Percentiles rank a stretch among this genome's conserved stretches.
These are phyloP conservation scores for Anoplopoma fimbria DNA, from an alignment of 2,113 vertebrate genomes.

Conservation along the genomic window DNA sequence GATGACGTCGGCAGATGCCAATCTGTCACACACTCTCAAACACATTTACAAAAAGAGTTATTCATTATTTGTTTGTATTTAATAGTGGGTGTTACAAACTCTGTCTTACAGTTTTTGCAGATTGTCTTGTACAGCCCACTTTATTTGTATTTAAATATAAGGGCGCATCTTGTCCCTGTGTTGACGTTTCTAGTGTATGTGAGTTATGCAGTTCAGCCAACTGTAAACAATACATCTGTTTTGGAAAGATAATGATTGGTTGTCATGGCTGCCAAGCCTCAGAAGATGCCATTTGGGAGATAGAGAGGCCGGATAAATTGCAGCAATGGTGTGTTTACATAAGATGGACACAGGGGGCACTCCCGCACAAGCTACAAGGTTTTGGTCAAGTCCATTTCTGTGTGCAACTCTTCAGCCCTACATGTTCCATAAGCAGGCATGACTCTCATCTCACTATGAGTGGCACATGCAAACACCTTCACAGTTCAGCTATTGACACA, in stretches of 20 bases:
- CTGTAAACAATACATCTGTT: conserved; percentile 61
- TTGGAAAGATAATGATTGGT: conserved; percentile 69
- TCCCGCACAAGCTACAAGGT: conserved; percentile 40
- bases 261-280: conserved; percentile 59
- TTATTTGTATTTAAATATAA: conserved; percentile 6
- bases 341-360: conserved; percentile 64
- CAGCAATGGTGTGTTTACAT: conserved; percentile 39
- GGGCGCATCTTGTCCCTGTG: neutral
- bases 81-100: neutral
- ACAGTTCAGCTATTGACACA: conserved; percentile 18
- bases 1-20: conserved; percentile 57
- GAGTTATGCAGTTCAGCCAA: conserved; percentile 37
- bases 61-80: neutral
- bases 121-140: neutral
- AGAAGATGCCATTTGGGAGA: conserved; percentile 60
- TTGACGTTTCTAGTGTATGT: neutral
- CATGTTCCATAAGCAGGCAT: conserved; percentile 22
- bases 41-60: neutral
- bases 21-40: conserved; percentile 45
- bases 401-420: neutral
- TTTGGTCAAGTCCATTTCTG: conserved; percentile 10
- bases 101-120: neutral
- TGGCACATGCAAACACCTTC: conserved; percentile 42
- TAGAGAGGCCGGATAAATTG: conserved; percentile 26
- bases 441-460: conserved; percentile 14